Evolutionary conservation across 2,888 invertebrate genomes (phyloP).

Genomic region (Reticulitermes lucifugus): DNA sequence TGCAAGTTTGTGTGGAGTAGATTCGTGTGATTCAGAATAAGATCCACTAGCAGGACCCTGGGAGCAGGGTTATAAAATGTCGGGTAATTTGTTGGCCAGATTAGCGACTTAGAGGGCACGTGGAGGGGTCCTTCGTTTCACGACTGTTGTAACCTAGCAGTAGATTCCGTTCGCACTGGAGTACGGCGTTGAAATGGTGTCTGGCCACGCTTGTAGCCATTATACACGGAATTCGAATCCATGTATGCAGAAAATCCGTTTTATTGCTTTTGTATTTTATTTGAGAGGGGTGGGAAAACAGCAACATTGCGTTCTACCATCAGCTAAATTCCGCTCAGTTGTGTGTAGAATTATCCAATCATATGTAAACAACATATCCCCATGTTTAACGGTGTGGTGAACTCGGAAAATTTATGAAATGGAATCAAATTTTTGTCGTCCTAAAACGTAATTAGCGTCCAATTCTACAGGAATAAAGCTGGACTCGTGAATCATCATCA

Average conservation of each 20-base stretch:
- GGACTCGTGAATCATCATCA: too few relatives aligned
- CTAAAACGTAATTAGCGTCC: background rate
- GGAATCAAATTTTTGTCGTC: background rate
- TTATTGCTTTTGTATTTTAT: conserved; percentile 13
- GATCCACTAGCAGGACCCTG: too few relatives aligned
- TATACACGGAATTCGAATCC: conserved; percentile 11
- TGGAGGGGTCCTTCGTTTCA: too few relatives aligned
- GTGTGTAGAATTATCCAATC: conserved; percentile 19
- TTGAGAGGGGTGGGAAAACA: background rate
- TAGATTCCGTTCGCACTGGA: too few relatives aligned
- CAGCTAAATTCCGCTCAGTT: background rate
- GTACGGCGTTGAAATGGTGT: background rate
- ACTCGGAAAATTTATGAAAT: conserved; percentile 3
- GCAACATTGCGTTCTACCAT: conserved; percentile 27
- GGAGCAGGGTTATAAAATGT: too few relatives aligned
- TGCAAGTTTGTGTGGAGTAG: too few relatives aligned
- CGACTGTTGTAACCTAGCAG: too few relatives aligned
- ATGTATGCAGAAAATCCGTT: conserved; percentile 33
- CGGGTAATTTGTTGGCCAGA: too few relatives aligned
- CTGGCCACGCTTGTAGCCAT: background rate
- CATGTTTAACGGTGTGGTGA: background rate
- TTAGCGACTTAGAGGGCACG: too few relatives aligned
- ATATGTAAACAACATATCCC: conserved; percentile 5
- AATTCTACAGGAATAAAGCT: background rate
- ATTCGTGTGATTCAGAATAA: too few relatives aligned